phyloP scores from a whole-genome alignment of 2,888 invertebrate genomes.

The Callyntrura sp. region DNA sequence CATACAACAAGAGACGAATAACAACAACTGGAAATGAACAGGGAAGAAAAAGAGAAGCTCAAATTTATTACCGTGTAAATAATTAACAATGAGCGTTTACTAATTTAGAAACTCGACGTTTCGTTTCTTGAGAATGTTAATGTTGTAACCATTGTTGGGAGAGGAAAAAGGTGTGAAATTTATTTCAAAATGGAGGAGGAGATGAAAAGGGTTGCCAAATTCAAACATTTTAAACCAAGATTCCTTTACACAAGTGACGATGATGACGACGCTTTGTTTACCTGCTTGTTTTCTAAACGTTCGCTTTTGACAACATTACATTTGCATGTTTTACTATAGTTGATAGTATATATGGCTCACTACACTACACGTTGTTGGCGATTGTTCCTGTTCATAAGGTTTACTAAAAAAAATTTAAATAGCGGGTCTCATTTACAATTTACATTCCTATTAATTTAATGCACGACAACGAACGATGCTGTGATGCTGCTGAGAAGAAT shows the following conservation, averaged over 20 bases:
- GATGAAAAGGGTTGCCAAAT: constrained; percentile 34
- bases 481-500: not conserved
- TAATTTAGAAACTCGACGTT: constrained; percentile 60
- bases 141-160: not conserved
- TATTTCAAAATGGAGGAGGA: not conserved
- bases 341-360: too few species aligned
- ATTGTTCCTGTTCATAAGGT: constrained; percentile 2
- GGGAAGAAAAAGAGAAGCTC: constrained; percentile 19
- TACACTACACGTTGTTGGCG: not conserved
- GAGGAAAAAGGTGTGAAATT: constrained; percentile 57
- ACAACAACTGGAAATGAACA: constrained; percentile 29
- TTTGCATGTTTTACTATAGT: too few species aligned
- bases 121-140: not conserved
- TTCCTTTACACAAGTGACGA: too few species aligned
- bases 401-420: constrained; percentile 12
- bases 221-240: not conserved
- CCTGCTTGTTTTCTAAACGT: not conserved
- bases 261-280: not conserved
- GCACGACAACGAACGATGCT: not conserved
- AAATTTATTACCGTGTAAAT: constrained; percentile 58
- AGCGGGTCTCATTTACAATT: constrained; percentile 49
- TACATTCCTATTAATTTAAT: constrained; percentile 46
- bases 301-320: too few species aligned
- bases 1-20: not conserved
- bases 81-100: constrained; percentile 59